Conservation (phyloP, 2,113 vertebrate genomes). For the Corythoichthys intestinalis region DNA sequence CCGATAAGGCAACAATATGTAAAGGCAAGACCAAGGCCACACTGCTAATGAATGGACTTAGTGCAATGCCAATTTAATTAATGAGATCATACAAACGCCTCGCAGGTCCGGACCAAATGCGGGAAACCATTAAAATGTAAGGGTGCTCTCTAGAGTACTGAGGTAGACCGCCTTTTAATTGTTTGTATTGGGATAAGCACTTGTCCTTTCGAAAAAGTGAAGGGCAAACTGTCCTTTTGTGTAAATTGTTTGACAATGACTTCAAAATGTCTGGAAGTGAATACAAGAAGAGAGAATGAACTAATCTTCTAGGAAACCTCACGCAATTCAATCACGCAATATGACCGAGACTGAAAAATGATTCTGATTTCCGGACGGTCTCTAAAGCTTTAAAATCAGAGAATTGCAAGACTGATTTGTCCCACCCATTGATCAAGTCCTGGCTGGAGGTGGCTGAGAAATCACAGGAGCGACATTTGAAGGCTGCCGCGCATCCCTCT, state of each 20-base stretch:
- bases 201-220: conserved; percentile 1
- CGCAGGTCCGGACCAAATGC: conserved; percentile 45
- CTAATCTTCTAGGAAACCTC: too few relatives aligned
- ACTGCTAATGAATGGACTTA: conserved; percentile 53
- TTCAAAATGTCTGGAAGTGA: neutral
- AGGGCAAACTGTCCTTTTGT: conserved; percentile 2
- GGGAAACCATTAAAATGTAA: conserved; percentile 34
- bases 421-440: conserved; percentile 35
- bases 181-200: conserved; percentile 1
- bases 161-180: conserved; percentile 4
- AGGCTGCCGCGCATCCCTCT: conserved; percentile 34
- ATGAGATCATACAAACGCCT: conserved; percentile 48
- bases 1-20: conserved; percentile 35
- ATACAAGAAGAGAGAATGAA: neutral
- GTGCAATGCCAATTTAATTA: conserved; percentile 59
- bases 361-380: neutral
- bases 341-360: too few relatives aligned
- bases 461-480: conserved; percentile 30
- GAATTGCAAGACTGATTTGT: neutral
- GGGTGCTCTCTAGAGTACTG: conserved; percentile 17
- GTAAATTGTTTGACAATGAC: neutral
- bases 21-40: conserved; percentile 44
- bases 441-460: conserved; percentile 37
- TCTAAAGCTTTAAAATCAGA: neutral
- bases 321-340: too few relatives aligned